Conservation (phyloP, 92 coral and sea anemone species). For the Palythoa grandiflora region DNA sequence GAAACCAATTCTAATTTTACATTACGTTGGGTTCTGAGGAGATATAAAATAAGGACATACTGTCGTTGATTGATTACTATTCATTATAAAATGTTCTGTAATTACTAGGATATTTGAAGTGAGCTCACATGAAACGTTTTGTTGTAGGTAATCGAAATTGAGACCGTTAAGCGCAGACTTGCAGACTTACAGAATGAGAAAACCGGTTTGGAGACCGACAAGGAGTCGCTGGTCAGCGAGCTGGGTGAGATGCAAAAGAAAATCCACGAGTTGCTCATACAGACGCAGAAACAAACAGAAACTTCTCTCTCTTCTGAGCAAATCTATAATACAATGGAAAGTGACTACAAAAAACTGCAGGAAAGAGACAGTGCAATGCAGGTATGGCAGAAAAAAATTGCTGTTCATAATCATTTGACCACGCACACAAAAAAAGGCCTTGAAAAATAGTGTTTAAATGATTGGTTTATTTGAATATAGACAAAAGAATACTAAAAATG, state of each 20-base stretch:
- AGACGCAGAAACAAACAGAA: conserved; percentile 81
- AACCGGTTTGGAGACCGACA: conserved; percentile 73
- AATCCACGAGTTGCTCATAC: conserved; percentile 84
- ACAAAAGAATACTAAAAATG: no score
- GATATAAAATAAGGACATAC: not conserved
- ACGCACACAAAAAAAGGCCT: not conserved
- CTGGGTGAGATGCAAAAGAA: conserved; percentile 85
- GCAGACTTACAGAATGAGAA: conserved; percentile 76
- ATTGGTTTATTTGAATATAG: no score
- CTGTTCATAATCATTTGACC: no score
- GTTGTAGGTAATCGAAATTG: conserved; percentile 57
- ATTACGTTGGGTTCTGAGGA: not conserved
- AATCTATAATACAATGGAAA: conserved; percentile 83
- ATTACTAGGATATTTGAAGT: not conserved
- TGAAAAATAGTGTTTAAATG: no score
- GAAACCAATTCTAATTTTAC: not conserved
- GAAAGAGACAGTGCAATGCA: conserved; percentile 81
- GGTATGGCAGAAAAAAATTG: not conserved
- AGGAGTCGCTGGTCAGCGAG: conserved; percentile 75
- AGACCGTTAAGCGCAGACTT: conserved; percentile 69
- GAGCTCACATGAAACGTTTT: not conserved
- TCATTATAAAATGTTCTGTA: not conserved
- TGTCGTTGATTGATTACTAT: no score
- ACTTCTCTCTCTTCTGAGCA: conserved; percentile 85
- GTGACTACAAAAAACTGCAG: conserved; percentile 86